Evolutionary conservation across 2,113 vertebrate genomes (phyloP).

Genomic region (Misgurnus mizolepis): DNA sequence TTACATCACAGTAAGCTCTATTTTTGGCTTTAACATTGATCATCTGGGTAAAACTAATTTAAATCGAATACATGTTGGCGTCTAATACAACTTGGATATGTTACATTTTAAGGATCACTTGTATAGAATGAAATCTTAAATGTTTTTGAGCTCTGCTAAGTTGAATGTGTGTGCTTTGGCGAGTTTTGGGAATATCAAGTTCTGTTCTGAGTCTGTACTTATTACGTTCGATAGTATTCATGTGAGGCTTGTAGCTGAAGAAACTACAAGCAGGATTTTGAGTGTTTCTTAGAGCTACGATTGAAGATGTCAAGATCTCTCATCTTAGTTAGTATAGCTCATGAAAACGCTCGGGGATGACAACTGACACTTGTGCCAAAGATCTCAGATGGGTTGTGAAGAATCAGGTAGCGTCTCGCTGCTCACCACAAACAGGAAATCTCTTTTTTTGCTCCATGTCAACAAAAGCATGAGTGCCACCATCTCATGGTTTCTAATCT

Average conservation of each 20-base stretch:
- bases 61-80: neutral
- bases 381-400: neutral
- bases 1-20: neutral
- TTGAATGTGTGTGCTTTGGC: slow-evolving; percentile 7
- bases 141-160: neutral
- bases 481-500: slow-evolving; percentile 22
- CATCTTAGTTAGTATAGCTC: neutral
- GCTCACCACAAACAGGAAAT: slow-evolving; percentile 34
- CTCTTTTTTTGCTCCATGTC: neutral
- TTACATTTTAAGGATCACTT: neutral
- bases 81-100: neutral
- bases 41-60: neutral
- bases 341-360: neutral
- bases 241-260: neutral
- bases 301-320: neutral
- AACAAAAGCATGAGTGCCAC: neutral
- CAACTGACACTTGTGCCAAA: neutral
- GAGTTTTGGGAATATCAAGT: neutral
- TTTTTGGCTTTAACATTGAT: neutral
- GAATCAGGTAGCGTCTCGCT: neutral
- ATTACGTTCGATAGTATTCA: neutral
- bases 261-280: neutral
- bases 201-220: slow-evolving; percentile 8
- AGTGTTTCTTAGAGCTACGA: neutral
- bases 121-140: too few relatives aligned